Evolutionary conservation across 2,797 vertebrate genomes (phyloP), one percentile per base, ranked within the genome.

Genomic region (Epinephelus malabaricus): DNA sequence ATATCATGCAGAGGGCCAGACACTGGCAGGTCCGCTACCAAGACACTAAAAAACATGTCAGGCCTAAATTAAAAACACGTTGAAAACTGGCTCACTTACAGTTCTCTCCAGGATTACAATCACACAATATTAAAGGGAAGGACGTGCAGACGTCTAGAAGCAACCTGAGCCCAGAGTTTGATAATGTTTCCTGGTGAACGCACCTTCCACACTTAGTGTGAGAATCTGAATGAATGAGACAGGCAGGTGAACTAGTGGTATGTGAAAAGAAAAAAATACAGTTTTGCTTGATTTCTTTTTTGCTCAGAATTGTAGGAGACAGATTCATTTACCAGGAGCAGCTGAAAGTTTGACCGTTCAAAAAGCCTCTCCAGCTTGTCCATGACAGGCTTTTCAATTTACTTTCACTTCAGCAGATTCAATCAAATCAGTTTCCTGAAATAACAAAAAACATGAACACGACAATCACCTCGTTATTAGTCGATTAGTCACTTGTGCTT

Each of bases 1-100:
- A 84, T 67, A 83, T 53, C 84, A 89, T 79, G 84, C 86, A 84
- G 69, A 82, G 60, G 38, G 81, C 59, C 73, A 67, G 79, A 84
- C 59, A 63, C 83, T 66, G 71, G 70, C 84, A 80, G 77, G 71
- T 69, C 70, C 1, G 17, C 71, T 76, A 82, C 17, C 11, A 11
- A 72, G 64, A 90, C 61, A 40, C 85, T 46, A 76, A 58, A 79
- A 83, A 84, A 86, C 63, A 30, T 4, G 3, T 53, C 66, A 56
- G 73, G 38, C 64, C 81, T 78, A 75, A 27, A 60, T 80, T 59
- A 78, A 81, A 76, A 83, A 74, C 56, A 70, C 10, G 14, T 59
- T 54, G 53, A 61, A 67, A 59, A 19, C 62, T 50, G 46, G 68
- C 54, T 73, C 70, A 64, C 75, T 34, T 68, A 62, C 82, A 82